Evolutionary conservation across 35 echinoderm and acorn worm species (phyloP).

Genomic region (Ptychodera flava): DNA sequence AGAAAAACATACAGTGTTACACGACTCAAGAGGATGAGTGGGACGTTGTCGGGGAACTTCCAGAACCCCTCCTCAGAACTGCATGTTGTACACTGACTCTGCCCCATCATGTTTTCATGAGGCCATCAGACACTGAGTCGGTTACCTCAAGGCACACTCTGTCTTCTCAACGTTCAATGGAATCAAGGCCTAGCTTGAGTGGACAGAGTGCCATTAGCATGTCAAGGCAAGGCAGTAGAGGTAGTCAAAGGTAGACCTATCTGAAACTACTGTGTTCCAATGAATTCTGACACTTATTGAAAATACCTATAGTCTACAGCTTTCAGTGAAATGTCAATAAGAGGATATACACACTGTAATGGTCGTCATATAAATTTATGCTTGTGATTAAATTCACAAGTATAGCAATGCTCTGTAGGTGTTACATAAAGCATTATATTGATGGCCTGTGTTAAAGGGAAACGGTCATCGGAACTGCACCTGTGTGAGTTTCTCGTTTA

Average conservation of each 20-base stretch:
- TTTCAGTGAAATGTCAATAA: no score
- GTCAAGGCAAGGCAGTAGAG: background rate
- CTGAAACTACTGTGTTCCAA: no score
- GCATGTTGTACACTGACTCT: constrained; percentile 88
- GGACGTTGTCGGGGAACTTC: constrained; percentile 95
- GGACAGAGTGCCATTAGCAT: background rate
- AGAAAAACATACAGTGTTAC: constrained; percentile 89
- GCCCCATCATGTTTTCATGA: constrained; percentile 11
- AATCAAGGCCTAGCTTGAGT: background rate
- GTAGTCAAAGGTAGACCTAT: background rate
- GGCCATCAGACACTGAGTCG: background rate
- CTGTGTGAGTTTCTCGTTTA: no score
- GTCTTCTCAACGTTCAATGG: background rate
- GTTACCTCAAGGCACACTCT: background rate
- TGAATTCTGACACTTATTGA: no score
- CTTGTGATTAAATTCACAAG: no score
- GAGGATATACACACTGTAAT: no score
- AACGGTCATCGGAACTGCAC: no score
- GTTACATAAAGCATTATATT: no score
- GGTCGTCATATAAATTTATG: no score
- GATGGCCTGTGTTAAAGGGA: no score
- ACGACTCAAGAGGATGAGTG: constrained; percentile 71
- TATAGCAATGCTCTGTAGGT: no score
- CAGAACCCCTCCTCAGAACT: constrained; percentile 57
- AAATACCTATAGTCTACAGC: no score